A percentile compares a stretch with the other conserved stretches of the same genome.
Evolutionary conservation across 2,888 invertebrate genomes (phyloP).

Genomic region (Cerastis rubricosa): DNA sequence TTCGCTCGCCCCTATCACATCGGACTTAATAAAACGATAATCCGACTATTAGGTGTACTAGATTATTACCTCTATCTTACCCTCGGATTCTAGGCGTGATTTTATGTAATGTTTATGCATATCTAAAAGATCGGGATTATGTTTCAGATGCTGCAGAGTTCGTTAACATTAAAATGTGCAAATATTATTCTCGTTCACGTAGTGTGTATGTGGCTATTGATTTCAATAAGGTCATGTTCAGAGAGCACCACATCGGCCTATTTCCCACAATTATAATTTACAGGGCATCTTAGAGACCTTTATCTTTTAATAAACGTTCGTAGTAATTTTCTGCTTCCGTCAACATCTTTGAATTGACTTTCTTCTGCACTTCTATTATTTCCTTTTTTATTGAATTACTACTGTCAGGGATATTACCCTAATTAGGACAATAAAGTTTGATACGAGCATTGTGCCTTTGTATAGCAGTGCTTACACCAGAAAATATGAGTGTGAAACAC

Average conservation of each 20-base stretch:
- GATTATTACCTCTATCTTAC: not conserved
- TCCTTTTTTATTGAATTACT: not conserved
- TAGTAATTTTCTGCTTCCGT: not conserved
- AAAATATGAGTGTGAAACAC: not conserved
- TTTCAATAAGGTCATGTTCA: conserved; percentile 53
- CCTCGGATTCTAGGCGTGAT: not conserved
- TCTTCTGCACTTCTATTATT: not conserved
- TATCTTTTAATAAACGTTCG: not conserved
- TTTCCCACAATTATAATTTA: conserved; percentile 50
- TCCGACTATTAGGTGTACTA: not conserved
- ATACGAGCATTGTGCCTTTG: not conserved
- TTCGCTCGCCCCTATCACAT: not conserved
- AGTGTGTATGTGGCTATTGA: conserved; percentile 50
- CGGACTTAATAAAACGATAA: not conserved
- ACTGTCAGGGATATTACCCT: not conserved
- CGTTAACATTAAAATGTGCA: conserved; percentile 30
- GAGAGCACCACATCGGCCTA: conserved; percentile 36
- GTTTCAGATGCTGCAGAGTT: conserved; percentile 19
- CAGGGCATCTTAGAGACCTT: conserved; percentile 1
- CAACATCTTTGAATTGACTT: not conserved
- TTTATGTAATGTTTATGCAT: not conserved
- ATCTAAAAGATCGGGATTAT: not conserved
- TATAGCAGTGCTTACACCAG: too few relatives aligned
- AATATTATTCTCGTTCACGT: conserved; percentile 32
- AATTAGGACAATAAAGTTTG: not conserved